phyloP scores from a whole-genome alignment of 2,797 vertebrate genomes.

The Valencia hispanica region DNA sequence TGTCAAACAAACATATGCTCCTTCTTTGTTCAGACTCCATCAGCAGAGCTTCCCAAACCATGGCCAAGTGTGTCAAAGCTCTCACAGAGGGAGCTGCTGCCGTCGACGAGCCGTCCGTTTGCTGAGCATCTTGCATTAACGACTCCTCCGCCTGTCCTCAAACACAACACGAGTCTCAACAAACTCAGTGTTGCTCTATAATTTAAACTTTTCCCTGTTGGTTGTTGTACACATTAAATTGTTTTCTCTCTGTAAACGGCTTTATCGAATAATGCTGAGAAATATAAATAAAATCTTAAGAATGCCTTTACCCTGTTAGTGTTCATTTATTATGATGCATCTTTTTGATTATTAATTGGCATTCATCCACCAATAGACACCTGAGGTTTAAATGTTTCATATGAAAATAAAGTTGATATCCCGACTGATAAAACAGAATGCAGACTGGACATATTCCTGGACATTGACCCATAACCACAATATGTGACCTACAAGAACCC shows the following conservation, averaged over 20 bases:
- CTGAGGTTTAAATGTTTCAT: neutral
- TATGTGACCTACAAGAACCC: neutral
- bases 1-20: neutral
- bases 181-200: conserved; percentile 37
- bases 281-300: conserved; percentile 70
- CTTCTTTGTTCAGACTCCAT: conserved; percentile 86
- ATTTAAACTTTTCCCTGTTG: conserved; percentile 68
- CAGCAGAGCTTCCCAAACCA: conserved; percentile 97
- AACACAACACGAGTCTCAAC: conserved; percentile 26
- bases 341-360: neutral
- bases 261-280: conserved; percentile 61
- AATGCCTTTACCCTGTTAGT: conserved; percentile 32
- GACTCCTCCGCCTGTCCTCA: neutral
- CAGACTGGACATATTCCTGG: neutral
- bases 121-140: conserved; percentile 76
- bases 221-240: conserved; percentile 54
- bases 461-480: neutral
- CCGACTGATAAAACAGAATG: neutral
- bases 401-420: no score
- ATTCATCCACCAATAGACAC: neutral
- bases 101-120: conserved; percentile 92
- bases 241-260: conserved; percentile 36
- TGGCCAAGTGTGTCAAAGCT: conserved; percentile 99
- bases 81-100: conserved; percentile 93
- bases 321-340: conserved; percentile 1